Conservation (phyloP, 2,113 vertebrate species). For the Austrofundulus limnaeus region DNA sequence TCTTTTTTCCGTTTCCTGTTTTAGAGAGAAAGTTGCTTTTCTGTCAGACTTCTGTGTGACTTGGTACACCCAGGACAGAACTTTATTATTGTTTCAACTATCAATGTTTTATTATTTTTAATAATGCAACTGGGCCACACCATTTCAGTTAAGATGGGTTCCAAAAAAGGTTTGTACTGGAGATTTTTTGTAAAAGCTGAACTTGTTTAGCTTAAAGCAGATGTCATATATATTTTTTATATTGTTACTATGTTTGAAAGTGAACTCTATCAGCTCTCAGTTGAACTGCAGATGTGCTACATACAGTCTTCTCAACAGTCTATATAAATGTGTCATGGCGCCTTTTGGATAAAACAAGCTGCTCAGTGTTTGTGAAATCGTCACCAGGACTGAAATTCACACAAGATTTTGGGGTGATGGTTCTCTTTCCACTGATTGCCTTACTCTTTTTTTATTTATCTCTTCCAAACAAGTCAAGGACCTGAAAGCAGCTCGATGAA, state of each 20-base stretch:
- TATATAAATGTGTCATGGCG: conserved; percentile 15
- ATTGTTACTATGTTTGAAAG: not conserved
- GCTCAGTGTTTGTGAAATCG: conserved; percentile 14
- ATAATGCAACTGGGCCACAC: not conserved
- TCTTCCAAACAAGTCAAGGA: conserved; percentile 22
- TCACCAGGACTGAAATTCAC: conserved; percentile 29
- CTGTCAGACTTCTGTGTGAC: too few relatives aligned
- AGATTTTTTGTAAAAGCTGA: conserved; percentile 1
- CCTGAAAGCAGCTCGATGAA: conserved; percentile 27
- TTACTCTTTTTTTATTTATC: conserved; percentile 24
- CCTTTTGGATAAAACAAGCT: conserved; percentile 33
- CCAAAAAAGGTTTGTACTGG: not conserved
- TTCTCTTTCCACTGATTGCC: conserved; percentile 37
- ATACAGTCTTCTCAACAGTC: conserved; percentile 14
- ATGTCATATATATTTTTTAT: conserved; percentile 5
- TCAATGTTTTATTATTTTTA: not conserved
- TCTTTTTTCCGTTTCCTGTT: too few relatives aligned
- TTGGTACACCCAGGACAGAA: too few relatives aligned
- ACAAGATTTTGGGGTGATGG: conserved; percentile 38
- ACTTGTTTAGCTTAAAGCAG: not conserved
- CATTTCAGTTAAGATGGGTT: not conserved
- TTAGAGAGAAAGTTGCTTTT: too few relatives aligned
- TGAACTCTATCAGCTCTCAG: not conserved
- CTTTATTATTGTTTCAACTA: too few relatives aligned
- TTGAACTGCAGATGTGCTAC: not conserved